phyloP scores from a whole-genome alignment of 2,888 invertebrate genomes.

The Apocheima hispidaria region DNA sequence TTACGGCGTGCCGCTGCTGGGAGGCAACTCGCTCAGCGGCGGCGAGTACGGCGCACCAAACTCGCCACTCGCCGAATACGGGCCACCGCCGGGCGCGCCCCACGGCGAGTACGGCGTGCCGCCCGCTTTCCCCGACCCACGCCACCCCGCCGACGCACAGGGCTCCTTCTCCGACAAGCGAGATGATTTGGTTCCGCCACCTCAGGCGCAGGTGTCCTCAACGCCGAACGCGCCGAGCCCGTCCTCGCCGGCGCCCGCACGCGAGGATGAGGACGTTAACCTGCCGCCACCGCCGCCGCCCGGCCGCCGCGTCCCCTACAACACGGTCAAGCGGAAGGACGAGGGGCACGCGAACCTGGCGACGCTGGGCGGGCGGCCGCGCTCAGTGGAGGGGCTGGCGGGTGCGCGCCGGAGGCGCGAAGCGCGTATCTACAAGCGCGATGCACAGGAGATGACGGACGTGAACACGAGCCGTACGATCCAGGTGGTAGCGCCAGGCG shows the following conservation, averaged over 20 bases:
- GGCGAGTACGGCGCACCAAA: conserved; percentile 88
- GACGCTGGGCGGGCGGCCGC: conserved; percentile 93
- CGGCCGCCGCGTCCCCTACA: conserved; percentile 92
- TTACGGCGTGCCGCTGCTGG: conserved; percentile 88
- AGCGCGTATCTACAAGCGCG: conserved; percentile 93
- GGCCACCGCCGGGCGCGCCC: conserved; percentile 88
- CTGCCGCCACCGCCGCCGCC: conserved; percentile 94
- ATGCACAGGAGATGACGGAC: conserved; percentile 96
- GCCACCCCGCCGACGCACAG: conserved; percentile 94
- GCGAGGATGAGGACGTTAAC: conserved; percentile 88
- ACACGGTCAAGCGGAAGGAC: conserved; percentile 94
- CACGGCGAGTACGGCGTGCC: conserved; percentile 90
- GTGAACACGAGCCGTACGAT: conserved; percentile 96
- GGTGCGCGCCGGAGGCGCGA: conserved; percentile 89
- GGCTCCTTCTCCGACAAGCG: conserved; percentile 94
- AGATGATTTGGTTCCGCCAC: conserved; percentile 92
- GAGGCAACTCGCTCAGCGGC: conserved; percentile 86
- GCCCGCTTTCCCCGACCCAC: conserved; percentile 94
- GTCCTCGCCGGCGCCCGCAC: conserved; percentile 84
- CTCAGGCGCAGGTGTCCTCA: conserved; percentile 92
- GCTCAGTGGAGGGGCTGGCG: conserved; percentile 94
- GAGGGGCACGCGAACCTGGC: conserved; percentile 92
- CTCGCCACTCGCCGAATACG: conserved; percentile 88
- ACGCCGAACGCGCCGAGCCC: conserved; percentile 88
- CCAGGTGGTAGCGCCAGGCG: conserved; percentile 97